phyloP scores from a whole-genome alignment of 2,113 vertebrate species.

The Rhinoderma darwinii region DNA sequence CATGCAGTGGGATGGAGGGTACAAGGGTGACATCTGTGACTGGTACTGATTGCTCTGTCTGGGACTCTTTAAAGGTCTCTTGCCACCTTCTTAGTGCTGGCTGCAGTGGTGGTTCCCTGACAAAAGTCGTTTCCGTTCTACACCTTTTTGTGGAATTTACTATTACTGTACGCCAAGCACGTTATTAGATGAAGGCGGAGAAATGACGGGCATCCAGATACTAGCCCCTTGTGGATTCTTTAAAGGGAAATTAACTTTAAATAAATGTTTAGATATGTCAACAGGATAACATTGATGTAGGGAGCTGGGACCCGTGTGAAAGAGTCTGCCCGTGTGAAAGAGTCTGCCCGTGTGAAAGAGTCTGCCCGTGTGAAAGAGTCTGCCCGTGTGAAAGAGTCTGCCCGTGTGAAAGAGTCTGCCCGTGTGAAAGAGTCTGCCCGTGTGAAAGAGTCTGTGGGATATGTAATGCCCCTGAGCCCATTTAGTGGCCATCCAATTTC shows the following conservation, averaged over 20 bases:
- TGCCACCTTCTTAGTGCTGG: neutral
- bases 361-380: neutral
- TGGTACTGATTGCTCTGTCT: neutral
- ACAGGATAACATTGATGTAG: neutral
- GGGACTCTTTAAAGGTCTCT: neutral
- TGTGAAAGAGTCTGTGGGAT: neutral
- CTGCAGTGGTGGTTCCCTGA: neutral
- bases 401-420: neutral
- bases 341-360: neutral
- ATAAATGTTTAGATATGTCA: neutral
- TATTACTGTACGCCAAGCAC: slow-evolving; percentile 21
- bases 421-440: neutral
- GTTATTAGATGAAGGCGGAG: slow-evolving; percentile 24
- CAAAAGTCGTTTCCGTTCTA: neutral
- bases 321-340: neutral
- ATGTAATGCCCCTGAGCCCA: neutral
- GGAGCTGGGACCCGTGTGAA: neutral
- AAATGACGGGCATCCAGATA: neutral
- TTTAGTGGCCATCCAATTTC: neutral
- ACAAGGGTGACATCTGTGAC: slow-evolving; percentile 27
- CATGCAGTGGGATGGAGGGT: slow-evolving; percentile 34
- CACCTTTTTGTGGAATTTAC: slow-evolving; percentile 21
- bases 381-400: neutral
- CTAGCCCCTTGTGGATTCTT: neutral
- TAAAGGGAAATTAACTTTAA: neutral